A percentile compares a stretch with the other conserved stretches of the same genome.
phyloP scores from a whole-genome alignment of 2,888 invertebrate genomes.

The Folsomia manolachei region DNA sequence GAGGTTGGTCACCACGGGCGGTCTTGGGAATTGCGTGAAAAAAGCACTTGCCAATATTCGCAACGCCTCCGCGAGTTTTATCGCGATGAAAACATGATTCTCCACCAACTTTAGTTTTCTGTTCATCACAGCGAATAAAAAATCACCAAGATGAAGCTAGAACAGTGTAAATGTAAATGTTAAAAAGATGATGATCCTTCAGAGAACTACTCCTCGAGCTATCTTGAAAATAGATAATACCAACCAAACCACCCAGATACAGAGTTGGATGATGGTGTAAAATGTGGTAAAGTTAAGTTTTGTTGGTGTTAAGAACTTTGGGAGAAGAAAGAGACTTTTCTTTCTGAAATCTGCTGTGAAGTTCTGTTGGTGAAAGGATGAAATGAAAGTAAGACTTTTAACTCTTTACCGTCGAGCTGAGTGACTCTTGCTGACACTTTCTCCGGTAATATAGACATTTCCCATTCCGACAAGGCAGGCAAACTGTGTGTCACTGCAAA shows the following conservation, averaged over 20 bases:
- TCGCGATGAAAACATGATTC: no score
- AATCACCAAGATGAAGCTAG: not conserved
- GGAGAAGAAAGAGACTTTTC: not conserved
- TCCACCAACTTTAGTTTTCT: no score
- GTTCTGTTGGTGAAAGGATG: slow-evolving; percentile 15
- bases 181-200: not conserved
- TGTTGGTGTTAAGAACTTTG: not conserved
- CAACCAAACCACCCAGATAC: no score
- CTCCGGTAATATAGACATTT: not conserved
- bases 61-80: no score
- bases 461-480: no score
- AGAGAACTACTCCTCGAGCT: not conserved
- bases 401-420: not conserved
- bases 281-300: not conserved
- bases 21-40: no score
- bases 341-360: not conserved
- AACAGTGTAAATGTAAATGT: not conserved
- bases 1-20: no score
- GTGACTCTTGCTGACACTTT: slow-evolving; percentile 2
- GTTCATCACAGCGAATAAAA: no score
- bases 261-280: not conserved
- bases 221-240: not conserved
- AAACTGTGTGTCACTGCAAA: no score
- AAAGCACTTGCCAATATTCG: no score
- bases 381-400: slow-evolving; percentile 12